Evolutionary conservation across 2,888 invertebrate genomes (phyloP), one percentile per base, ranked within the genome.

Genomic region (Chymomyza amoena): DNA sequence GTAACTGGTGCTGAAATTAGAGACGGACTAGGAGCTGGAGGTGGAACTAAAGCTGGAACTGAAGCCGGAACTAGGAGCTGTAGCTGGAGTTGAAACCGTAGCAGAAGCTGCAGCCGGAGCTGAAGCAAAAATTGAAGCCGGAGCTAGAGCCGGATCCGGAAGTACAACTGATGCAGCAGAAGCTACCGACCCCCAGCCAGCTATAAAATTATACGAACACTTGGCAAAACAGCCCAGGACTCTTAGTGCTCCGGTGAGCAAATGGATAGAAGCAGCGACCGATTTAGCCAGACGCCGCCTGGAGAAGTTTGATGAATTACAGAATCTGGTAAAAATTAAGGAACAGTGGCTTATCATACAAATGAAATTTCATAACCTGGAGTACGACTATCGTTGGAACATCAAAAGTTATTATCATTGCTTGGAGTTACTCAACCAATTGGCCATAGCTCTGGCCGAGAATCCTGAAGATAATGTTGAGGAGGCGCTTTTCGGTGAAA

Each of bases 361-460:
- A 5, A 91, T 95, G 62, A 93, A 93, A 20, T 88, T 96, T 20
- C 92, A 92, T 54, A 93, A 94, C 72, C 93, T 96, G 10, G 91
- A 93, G 20, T 96, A 96, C 93, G 96, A 96, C 80, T 96, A 95
- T 85, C 96, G 96, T 15, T 97, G 97, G 96, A 96, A 96, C 87
- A 94, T 95, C 72, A 95, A 95, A 81, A 97, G 97, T 89, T 97
- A 96, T 85, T 93, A 97, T 86, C 97, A 97, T 20, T 97, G 97
- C 85, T 92, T 98, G 5, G 94, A 96, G 84, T 96, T 97, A 76
- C 94, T 98, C 64, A 94, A 94, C 73, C 93, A 95, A 1, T 91
- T 98, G 62, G 94, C 94, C 0, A 92, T 94, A 51, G 95, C 97
- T 88, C 9, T 32, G 9, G 32, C 32, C 6, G 9, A 32, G 9